phyloP scores from a whole-genome alignment of 2,888 invertebrate species.

The Scaptomyza polygonia region DNA sequence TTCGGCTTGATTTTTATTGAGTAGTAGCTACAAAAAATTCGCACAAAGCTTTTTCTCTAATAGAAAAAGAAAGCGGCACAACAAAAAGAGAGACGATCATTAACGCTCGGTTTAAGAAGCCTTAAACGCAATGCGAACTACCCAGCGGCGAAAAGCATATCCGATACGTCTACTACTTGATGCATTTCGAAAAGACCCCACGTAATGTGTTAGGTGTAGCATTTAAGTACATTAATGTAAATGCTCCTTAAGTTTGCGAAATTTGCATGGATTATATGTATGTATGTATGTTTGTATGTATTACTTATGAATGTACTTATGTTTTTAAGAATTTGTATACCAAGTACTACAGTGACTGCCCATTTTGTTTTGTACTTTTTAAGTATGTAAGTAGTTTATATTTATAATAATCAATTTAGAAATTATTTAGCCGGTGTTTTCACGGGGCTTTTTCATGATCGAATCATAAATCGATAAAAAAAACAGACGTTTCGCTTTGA shows the following conservation, averaged over 20 bases:
- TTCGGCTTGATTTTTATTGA: slow-evolving; percentile 60
- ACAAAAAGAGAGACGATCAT: slow-evolving; percentile 1
- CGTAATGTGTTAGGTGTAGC: no score
- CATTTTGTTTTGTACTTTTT: slow-evolving; percentile 17
- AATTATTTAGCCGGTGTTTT: background rate
- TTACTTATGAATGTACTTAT: background rate
- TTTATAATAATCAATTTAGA: background rate
- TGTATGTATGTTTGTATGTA: no score
- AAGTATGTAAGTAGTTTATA: background rate
- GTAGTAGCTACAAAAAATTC: slow-evolving; percentile 16
- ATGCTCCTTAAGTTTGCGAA: slow-evolving; percentile 11
- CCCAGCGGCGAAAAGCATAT: no score
- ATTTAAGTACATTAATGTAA: no score
- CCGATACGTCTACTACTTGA: no score
- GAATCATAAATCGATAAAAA: no score
- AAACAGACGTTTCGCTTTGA: background rate
- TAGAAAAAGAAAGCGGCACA: slow-evolving; percentile 1
- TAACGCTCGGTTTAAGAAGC: background rate
- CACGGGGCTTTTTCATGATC: background rate
- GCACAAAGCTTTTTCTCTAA: slow-evolving; percentile 17
- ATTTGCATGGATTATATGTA: slow-evolving; percentile 12
- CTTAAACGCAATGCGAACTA: no score
- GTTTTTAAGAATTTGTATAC: slow-evolving; percentile 10
- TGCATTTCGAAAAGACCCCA: no score
- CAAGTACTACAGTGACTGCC: slow-evolving; percentile 33